These are phyloP conservation scores for Bombus superbus DNA, from an alignment of 1,140 invertebrate genomes.

Conservation along the genomic window DNA sequence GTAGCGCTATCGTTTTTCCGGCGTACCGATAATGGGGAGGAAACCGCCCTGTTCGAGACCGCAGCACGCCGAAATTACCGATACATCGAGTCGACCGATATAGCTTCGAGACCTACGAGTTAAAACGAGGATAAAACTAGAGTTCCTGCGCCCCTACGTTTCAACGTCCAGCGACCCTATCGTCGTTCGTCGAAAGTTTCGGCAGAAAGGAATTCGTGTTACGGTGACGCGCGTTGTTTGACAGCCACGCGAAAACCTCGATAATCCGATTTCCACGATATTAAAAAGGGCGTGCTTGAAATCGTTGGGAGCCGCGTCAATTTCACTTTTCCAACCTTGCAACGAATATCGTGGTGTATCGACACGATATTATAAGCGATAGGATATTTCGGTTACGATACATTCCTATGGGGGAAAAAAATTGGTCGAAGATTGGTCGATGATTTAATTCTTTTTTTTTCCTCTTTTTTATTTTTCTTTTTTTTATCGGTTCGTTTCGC, in stretches of 20 bases:
- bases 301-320: background rate
- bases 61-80: constrained; percentile 59
- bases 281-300: constrained; percentile 23
- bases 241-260: constrained; percentile 10
- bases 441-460: no score
- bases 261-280: constrained; percentile 33
- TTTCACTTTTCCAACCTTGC: background rate
- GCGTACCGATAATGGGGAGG: constrained; percentile 58
- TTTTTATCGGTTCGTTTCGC: background rate
- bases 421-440: background rate
- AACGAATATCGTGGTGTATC: background rate
- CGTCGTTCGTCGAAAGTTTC: background rate
- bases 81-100: constrained; percentile 54
- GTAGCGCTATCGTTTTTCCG: constrained; percentile 65
- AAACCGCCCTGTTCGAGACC: constrained; percentile 34
- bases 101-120: constrained; percentile 46
- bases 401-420: background rate
- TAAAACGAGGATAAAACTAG: constrained; percentile 37
- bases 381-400: background rate
- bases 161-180: background rate
- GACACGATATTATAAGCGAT: background rate
- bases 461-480: no score
- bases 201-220: constrained; percentile 22
- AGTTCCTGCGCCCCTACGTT: background rate
- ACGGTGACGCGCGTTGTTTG: constrained; percentile 29